phyloP scores from a whole-genome alignment of 2,888 invertebrate genomes.

The Sphecodes monilicornis region DNA sequence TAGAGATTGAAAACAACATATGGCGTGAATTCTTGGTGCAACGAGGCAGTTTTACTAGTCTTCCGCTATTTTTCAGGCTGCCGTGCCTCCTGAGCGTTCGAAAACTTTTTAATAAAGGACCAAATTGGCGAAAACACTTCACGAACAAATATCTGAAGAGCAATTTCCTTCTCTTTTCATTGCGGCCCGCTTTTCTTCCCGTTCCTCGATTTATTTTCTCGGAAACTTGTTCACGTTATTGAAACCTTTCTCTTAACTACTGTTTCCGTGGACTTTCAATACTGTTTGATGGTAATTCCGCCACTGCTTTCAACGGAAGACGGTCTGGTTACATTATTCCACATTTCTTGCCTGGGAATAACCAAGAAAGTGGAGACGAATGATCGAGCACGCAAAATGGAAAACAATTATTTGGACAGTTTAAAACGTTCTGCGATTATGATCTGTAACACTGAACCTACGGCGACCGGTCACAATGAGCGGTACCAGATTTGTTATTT shows the following conservation, averaged over 20 bases:
- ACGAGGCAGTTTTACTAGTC: conserved; percentile 39
- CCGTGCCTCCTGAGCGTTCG: conserved; percentile 15
- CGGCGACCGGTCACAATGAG: too few species aligned
- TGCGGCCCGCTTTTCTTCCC: not conserved
- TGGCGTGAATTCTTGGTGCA: conserved; percentile 16
- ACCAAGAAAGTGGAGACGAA: not conserved
- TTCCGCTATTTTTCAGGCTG: conserved; percentile 27
- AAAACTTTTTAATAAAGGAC: conserved; percentile 59
- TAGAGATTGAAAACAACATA: conserved; percentile 10
- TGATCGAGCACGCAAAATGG: not conserved
- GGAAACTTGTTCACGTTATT: conserved; percentile 36
- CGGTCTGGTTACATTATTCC: not conserved
- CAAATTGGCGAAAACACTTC: conserved; percentile 52
- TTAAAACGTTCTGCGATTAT: not conserved
- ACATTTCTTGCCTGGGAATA: not conserved
- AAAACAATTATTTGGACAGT: not conserved
- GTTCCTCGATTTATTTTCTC: conserved; percentile 30
- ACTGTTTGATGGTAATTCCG: not conserved
- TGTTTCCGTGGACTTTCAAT: conserved; percentile 22
- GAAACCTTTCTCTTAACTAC: conserved; percentile 24
- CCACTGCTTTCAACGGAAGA: not conserved
- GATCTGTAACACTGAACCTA: not conserved
- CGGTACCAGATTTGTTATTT: too few species aligned
- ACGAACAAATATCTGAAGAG: conserved; percentile 50
- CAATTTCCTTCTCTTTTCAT: conserved; percentile 39